Percentiles rank a stretch among this genome's conserved stretches.
Evolutionary conservation across 2,888 invertebrate species (phyloP).

Genomic region (Pandemis cinnamomeana): DNA sequence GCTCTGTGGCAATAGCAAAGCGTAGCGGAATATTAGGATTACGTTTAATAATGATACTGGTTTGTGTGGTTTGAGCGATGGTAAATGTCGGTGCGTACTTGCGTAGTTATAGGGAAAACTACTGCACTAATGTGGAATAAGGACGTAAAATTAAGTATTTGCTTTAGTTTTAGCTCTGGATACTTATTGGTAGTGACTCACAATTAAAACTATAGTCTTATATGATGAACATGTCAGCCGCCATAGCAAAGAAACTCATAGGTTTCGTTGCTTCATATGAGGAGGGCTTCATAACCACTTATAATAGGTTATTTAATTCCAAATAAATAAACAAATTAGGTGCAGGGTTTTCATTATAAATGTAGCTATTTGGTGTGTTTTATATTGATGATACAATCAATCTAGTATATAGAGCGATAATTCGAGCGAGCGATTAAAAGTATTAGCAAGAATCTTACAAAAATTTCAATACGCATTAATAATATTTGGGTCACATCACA

Average conservation of each 20-base stretch:
- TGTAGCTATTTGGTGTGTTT: too few relatives aligned
- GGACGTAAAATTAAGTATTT: not conserved
- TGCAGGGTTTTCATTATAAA: too few relatives aligned
- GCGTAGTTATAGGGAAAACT: not conserved
- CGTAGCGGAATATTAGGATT: slow-evolving; percentile 43
- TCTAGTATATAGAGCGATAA: too few relatives aligned
- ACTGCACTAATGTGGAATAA: not conserved
- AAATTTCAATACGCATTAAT: not conserved
- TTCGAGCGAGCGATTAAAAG: not conserved
- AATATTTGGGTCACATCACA: slow-evolving; percentile 14
- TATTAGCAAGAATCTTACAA: not conserved
- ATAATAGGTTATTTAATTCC: too few relatives aligned
- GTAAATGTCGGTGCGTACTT: not conserved
- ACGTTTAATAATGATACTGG: slow-evolving; percentile 25
- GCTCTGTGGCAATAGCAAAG: slow-evolving; percentile 48
- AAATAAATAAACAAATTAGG: too few relatives aligned
- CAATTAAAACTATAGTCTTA: too few relatives aligned
- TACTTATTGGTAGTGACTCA: not conserved
- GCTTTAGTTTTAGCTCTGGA: not conserved
- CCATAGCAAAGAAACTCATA: not conserved
- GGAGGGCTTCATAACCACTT: too few relatives aligned
- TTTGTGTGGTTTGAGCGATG: slow-evolving; percentile 4
- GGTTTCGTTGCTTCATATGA: too few relatives aligned
- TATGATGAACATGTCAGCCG: too few relatives aligned
- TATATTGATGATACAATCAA: too few relatives aligned